Evolutionary conservation across 2,797 vertebrate species (phyloP), one percentile per base, ranked within the genome.

Genomic region (Tokudaia muenninki): DNA sequence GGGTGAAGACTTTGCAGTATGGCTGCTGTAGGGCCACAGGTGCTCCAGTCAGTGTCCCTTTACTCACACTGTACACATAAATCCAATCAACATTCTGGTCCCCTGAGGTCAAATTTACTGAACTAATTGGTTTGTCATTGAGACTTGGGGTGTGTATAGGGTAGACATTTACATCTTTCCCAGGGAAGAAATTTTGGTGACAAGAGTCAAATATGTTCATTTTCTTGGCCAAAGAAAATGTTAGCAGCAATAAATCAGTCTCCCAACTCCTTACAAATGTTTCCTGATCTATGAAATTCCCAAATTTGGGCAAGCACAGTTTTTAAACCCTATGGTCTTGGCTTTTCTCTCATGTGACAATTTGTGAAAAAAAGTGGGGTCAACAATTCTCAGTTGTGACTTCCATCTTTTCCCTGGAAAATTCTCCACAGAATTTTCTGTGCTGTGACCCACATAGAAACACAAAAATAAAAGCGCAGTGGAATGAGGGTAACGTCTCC

Each of bases 381-480:
- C 91, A 95, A 67, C 57, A 78, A 0, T 91, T 44, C 59, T 95
- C 94, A 91, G 17, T 26, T 90, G 63, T 84, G 95, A 83, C 88
- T 94, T 96, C 80, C 89, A 67, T 92, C 94, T 97, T 95, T 97
- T 91, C 70, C 57, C 92, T 52, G 90, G 96, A 59, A 97, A 96
- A 96, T 97, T 97, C 86, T 97, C 98, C 47, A 31, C 87, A 95
- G 94, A 96, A 89, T 55, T 95, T 80, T 94, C 88, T 96, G 34
- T 90, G 89, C 72, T 77, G 87, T 96, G 98, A 97, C 94, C 91
- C 95, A 67, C 87, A 95, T 79, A 97, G 93, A 92, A 83, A 95
- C 74, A 87, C 63, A 96, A 96, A 96, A 98, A 97, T 97, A 70
- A 96, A 3, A 84, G 70, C 93, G 44, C 83, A 96, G 81, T 83